Conservation (phyloP, 2,797 vertebrate genomes). For the Ispidina picta region DNA sequence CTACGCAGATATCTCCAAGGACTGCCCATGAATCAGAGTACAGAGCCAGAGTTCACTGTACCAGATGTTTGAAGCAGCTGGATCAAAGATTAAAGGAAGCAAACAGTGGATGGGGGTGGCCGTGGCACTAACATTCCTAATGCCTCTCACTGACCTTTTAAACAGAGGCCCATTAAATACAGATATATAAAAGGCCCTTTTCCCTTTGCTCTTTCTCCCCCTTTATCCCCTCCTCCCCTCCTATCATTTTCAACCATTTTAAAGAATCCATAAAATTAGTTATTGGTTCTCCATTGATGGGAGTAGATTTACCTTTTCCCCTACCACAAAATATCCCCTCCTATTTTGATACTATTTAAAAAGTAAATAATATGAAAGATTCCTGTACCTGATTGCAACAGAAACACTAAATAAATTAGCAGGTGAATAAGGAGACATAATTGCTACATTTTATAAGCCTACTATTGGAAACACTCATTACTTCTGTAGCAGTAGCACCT, state of each 20-base stretch:
- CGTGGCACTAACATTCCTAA: slow-evolving; percentile 5
- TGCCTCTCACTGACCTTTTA: slow-evolving; percentile 5
- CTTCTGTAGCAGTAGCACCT: not conserved
- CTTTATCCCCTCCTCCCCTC: not conserved
- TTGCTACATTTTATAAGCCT: not conserved
- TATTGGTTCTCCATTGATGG: not conserved
- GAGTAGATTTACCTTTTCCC: not conserved
- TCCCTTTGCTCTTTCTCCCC: not conserved
- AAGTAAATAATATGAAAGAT: not conserved
- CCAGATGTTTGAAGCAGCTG: slow-evolving; percentile 64
- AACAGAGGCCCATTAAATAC: not conserved
- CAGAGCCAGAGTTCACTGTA: slow-evolving; percentile 29
- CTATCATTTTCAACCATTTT: not conserved
- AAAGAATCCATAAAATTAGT: not conserved
- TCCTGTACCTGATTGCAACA: not conserved
- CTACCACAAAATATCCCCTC: not conserved
- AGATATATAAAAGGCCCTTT: not conserved
- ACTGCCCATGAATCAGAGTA: not conserved
- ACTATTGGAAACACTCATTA: not conserved
- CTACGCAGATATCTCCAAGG: not conserved
- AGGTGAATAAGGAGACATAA: not conserved
- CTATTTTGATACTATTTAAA: not conserved
- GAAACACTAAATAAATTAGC: not conserved
- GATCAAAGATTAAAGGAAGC: slow-evolving; percentile 56
- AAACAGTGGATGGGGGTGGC: not conserved